Evolutionary conservation across 2,888 invertebrate genomes (phyloP), one percentile per base, ranked within the genome.

Genomic region (Eurois occulta): DNA sequence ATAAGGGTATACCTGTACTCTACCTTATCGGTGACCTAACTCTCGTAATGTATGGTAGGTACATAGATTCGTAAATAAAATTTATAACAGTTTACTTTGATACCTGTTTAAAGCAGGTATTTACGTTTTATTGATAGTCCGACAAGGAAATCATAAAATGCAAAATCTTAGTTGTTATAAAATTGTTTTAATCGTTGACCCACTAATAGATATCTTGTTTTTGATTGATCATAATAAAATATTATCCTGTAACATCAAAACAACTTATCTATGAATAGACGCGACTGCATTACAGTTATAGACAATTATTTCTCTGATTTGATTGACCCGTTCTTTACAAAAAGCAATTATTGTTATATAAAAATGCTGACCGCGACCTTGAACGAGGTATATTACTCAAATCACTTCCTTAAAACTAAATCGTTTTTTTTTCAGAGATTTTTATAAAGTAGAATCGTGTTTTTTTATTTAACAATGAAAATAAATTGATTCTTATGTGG

Each of bases 381-480:
- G 87, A 86, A 72, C 67, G 82, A 79, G 67, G 69, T 78, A 43
- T 67, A 80, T 87, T 90, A 87, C 74, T 67, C 52, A 74, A 87
- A 83, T 83, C 79, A 88, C 89, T 91, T 91, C 91, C 91, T 88
- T 80, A 81, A 81, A 81, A 85, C 48, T 69, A 83, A 86, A 90
- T 81, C 72, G 85, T 76, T 83, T 81, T 86, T 85, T 86, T 86
- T 84, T 84, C 85, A 55, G 58, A 81, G 81, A 87, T 83, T 85
- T 48, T 66, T 70, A 38, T 66, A 72, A 68, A 67, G 58, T 24
- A 46, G 46, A 72, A 70, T 55, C 35, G 58, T 32, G 78, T 58
- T 72, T 78, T 77, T 55, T 48, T 21, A 35, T 32, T 21, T 32
- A 60, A 86, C 73, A 78, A 83, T 75, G 76, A 68, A 77, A 74